These are phyloP conservation scores for Sphaeramia orbicularis DNA, from an alignment of 2,797 vertebrate genomes.

Conservation along the genomic window DNA sequence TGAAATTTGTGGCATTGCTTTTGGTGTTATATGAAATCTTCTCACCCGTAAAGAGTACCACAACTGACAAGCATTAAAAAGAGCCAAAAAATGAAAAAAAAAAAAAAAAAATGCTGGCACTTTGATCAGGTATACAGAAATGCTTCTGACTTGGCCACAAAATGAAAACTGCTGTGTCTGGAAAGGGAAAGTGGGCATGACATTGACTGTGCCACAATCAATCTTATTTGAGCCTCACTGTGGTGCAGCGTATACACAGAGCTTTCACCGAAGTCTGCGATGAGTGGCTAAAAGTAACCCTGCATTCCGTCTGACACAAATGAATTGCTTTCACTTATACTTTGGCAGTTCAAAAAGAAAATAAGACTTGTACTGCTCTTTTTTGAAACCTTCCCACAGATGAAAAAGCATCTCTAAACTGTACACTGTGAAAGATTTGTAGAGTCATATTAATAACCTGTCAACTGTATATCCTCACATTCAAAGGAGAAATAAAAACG, in stretches of 20 bases:
- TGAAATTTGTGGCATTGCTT: constrained; percentile 9
- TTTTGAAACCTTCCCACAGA: background rate
- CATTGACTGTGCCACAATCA: constrained; percentile 53
- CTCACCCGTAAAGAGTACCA: background rate
- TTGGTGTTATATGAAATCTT: constrained; percentile 12
- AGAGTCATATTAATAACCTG: constrained; percentile 30
- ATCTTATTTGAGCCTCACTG: constrained; percentile 38
- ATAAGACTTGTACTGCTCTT: constrained; percentile 30
- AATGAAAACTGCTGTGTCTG: constrained; percentile 38
- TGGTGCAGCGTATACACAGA: constrained; percentile 28
- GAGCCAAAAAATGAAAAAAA: too few species aligned
- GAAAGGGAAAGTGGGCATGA: constrained; percentile 46
- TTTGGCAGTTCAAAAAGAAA: constrained; percentile 36
- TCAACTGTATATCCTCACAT: constrained; percentile 1
- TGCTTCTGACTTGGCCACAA: constrained; percentile 16
- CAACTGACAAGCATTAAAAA: constrained; percentile 26
- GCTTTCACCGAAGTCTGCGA: constrained; percentile 25
- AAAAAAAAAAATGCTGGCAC: constrained; percentile 37
- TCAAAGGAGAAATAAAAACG: constrained; percentile 8
- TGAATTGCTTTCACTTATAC: constrained; percentile 51
- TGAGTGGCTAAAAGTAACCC: constrained; percentile 36
- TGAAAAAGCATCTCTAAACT: constrained; percentile 26
- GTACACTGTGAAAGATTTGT: constrained; percentile 3
- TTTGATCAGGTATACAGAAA: constrained; percentile 24
- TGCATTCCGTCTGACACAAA: constrained; percentile 44